A percentile compares a stretch with the other conserved stretches of the same genome.
Evolutionary conservation across 2,113 vertebrate genomes (phyloP).

Genomic region (Dicrurus megarhynchus): DNA sequence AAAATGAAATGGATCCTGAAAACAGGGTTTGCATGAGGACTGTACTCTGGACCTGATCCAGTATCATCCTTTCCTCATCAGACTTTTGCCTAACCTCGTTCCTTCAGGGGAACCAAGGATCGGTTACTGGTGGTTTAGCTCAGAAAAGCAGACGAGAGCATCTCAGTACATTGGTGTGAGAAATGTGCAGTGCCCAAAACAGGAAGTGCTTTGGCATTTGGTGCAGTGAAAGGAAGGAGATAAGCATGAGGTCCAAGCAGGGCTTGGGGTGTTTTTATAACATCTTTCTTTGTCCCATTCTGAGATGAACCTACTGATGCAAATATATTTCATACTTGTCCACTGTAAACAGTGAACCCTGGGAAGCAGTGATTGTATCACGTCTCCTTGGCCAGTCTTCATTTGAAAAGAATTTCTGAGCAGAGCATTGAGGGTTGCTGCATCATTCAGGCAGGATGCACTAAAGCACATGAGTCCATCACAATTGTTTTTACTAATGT

Average conservation of each 20-base stretch:
- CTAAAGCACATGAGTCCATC: not conserved
- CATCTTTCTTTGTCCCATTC: not conserved
- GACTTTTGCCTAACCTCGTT: not conserved
- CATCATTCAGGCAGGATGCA: not conserved
- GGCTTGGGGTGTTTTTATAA: not conserved
- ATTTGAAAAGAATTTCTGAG: not conserved
- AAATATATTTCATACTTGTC: not conserved
- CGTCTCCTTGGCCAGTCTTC: not conserved
- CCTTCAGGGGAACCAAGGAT: not conserved
- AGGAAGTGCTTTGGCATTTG: not conserved
- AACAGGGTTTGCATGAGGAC: not conserved
- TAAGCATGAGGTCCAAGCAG: not conserved
- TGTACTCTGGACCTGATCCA: not conserved
- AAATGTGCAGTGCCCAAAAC: not conserved
- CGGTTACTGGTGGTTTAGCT: not conserved
- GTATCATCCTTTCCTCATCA: not conserved
- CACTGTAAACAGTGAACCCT: accelerated
- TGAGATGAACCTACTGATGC: not conserved
- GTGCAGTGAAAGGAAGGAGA: not conserved
- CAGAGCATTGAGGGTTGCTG: not conserved
- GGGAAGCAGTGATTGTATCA: not conserved
- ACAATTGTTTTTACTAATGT: not conserved
- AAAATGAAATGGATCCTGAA: not conserved
- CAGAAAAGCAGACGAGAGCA: not conserved
- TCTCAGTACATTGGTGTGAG: not conserved